phyloP scores from a whole-genome alignment of 2,888 invertebrate genomes.

The Amblyjoppa proteus region DNA sequence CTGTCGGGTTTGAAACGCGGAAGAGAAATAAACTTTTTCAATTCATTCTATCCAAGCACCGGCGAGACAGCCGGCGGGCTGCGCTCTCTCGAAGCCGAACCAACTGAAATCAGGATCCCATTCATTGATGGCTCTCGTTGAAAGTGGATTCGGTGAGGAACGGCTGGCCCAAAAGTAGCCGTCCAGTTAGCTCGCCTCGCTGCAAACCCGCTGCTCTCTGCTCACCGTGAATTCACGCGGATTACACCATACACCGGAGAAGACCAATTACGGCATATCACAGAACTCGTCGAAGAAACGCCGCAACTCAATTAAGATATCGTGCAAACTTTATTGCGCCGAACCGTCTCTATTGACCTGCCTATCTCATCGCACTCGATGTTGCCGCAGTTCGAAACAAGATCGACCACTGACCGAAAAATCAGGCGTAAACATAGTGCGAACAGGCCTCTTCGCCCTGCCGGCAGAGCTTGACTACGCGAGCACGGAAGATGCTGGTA shows the following conservation, averaged over 20 bases:
- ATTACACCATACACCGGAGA: slow-evolving; percentile 16
- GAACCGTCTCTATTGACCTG: background rate
- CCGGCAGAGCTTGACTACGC: background rate
- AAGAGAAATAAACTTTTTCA: slow-evolving; percentile 45
- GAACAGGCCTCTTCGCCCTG: background rate
- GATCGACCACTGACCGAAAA: background rate
- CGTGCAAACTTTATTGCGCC: slow-evolving; percentile 11
- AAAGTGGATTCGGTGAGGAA: slow-evolving; percentile 13
- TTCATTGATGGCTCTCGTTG: slow-evolving; percentile 60
- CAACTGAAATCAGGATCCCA: slow-evolving; percentile 71
- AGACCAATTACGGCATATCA: slow-evolving; percentile 45
- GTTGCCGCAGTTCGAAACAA: background rate
- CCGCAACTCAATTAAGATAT: slow-evolving; percentile 29
- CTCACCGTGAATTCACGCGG: slow-evolving; percentile 1
- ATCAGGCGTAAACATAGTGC: background rate
- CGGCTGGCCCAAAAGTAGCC: background rate
- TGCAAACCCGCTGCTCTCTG: slow-evolving; percentile 12
- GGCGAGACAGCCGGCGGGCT: background rate
- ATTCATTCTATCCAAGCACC: slow-evolving; percentile 29
- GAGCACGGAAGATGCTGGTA: background rate
- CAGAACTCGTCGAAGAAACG: slow-evolving; percentile 7
- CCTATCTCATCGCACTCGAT: background rate
- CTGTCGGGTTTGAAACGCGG: background rate
- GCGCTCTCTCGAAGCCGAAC: slow-evolving; percentile 31
- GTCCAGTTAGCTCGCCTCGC: background rate